Evolutionary conservation across 1,140 invertebrate genomes (phyloP).

Genomic region (Triops longicaudatus): DNA sequence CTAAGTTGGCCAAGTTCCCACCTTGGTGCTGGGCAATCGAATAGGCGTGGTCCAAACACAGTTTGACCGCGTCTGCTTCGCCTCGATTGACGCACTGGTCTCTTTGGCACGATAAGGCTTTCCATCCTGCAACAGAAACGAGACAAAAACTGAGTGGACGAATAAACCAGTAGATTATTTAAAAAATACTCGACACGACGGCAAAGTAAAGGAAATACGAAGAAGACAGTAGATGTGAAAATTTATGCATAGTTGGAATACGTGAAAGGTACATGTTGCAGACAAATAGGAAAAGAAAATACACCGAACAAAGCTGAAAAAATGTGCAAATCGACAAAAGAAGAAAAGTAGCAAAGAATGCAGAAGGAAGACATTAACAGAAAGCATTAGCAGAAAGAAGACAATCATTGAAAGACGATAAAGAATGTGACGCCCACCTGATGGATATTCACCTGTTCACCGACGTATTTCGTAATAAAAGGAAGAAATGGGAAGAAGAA

Average conservation of each 20-base stretch:
- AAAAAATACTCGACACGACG: not conserved
- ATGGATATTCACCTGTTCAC: not conserved
- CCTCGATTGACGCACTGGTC: constrained; percentile 73
- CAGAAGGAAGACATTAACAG: too few species aligned
- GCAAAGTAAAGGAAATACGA: too few species aligned
- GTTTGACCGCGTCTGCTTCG: constrained; percentile 75
- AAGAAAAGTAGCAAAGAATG: too few species aligned
- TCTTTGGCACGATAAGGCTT: constrained; percentile 57
- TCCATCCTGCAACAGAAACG: constrained; percentile 41
- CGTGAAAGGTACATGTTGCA: not conserved
- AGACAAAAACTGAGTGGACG: too few species aligned
- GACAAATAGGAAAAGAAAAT: not conserved
- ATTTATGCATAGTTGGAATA: not conserved
- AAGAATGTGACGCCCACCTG: constrained; percentile 9
- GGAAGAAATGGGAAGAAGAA: not conserved
- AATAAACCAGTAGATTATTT: constrained; percentile 31
- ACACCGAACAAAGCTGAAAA: not conserved
- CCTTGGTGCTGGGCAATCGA: constrained; percentile 55
- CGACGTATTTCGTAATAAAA: not conserved
- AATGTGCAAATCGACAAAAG: not conserved
- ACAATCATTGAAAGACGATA: constrained; percentile 4
- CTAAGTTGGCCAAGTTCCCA: constrained; percentile 13
- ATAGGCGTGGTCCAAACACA: constrained; percentile 79
- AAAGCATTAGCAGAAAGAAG: not conserved
- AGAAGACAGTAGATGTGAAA: not conserved